Evolutionary conservation across 2,797 vertebrate genomes (phyloP).

Genomic region (Alauda arvensis): DNA sequence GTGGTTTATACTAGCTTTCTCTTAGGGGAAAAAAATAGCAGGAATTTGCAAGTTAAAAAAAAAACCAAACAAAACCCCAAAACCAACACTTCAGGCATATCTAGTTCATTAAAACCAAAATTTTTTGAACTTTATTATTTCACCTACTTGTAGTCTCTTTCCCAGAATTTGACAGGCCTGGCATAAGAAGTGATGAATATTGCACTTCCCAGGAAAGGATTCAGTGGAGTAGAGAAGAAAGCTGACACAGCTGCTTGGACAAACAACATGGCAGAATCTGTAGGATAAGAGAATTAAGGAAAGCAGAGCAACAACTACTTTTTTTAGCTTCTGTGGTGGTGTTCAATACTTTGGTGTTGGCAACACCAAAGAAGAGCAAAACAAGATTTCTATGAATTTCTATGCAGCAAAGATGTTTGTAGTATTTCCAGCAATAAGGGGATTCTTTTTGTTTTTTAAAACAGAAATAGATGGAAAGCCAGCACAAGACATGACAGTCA

Average conservation of each 20-base stretch:
- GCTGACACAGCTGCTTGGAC: conserved; percentile 91
- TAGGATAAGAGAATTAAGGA: conserved; percentile 75
- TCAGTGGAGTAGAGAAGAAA: conserved; percentile 92
- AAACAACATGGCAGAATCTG: conserved; percentile 97
- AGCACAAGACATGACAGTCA: not conserved
- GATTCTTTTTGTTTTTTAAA: not conserved
- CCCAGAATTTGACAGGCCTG: conserved; percentile 97
- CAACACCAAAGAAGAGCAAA: not conserved
- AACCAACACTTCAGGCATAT: not conserved
- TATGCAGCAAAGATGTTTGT: not conserved
- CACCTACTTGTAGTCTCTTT: conserved; percentile 95
- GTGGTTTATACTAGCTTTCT: not conserved
- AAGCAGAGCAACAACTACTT: not conserved
- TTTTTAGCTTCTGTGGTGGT: not conserved
- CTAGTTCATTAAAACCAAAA: not conserved
- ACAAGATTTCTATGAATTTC: not conserved
- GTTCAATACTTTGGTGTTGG: not conserved
- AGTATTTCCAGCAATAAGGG: not conserved
- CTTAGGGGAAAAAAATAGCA: not conserved
- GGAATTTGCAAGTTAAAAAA: not conserved
- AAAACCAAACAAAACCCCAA: accelerated
- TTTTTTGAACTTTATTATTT: not conserved
- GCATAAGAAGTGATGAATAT: conserved; percentile 98
- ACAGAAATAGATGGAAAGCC: not conserved
- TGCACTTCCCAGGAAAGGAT: conserved; percentile 96